Evolutionary conservation across 2,888 invertebrate genomes (phyloP), one percentile per base, ranked within the genome.

Genomic region (Tachystola acroxantha): DNA sequence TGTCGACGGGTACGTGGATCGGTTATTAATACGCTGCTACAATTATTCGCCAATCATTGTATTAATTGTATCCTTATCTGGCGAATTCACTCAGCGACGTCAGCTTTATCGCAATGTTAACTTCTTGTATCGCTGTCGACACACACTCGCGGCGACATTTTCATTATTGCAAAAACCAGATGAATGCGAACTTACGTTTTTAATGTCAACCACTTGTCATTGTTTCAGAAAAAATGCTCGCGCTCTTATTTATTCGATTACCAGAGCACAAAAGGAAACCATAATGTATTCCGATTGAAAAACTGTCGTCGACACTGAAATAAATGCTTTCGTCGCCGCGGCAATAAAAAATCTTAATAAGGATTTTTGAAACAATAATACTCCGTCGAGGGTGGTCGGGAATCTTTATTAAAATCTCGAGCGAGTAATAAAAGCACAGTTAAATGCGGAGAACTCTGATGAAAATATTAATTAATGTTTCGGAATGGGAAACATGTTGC

Each of bases 381-480:
- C 66, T 57, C 69, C 75, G 63, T 62, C 70, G 74, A 72, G 79
- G 79, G 82, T 78, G 84, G 84, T 79, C 82, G 76, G 66, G 80
- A 82, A 84, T 81, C 80, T 79, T 84, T 85, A 85, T 84, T 84
- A 79, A 85, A 82, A 84, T 84, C 81, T 79, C 78, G 69, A 77
- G 72, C 73, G 76, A 75, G 75, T 72, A 81, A 82, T 82, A 85
- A 85, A 85, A 79, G 77, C 76, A 82, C 84, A 81, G 77, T 82
- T 80, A 80, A 81, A 84, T 77, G 81, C 75, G 74, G 76, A 66
- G 78, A 80, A 78, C 74, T 77, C 81, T 77, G 81, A 81, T 84
- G 82, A 82, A 85, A 84, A 84, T 84, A 85, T 85, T 84, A 85
- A 85, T 85, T 84, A 84, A 82, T 81, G 82, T 82, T 79, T 76